Evolutionary conservation across 2,888 invertebrate species (phyloP).

Genomic region (Apeira syringaria): DNA sequence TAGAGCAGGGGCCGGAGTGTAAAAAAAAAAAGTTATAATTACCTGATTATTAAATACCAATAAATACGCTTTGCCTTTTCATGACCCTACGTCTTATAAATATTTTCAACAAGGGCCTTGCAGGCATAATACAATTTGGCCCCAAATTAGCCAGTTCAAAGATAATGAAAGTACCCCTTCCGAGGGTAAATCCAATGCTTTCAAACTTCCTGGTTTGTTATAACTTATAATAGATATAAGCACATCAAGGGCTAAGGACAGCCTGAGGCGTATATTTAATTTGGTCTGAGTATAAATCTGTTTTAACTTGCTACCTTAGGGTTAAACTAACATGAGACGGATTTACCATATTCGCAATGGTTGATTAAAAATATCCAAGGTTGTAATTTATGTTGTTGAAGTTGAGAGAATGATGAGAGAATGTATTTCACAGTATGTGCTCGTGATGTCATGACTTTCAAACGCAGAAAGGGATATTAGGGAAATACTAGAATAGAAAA

Average conservation of each 20-base stretch:
- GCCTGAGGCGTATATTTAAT: constrained; percentile 47
- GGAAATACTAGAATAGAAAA: too few species aligned
- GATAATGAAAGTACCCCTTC: constrained; percentile 43
- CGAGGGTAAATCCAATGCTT: constrained; percentile 49
- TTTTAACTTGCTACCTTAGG: constrained; percentile 9
- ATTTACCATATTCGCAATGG: too few species aligned
- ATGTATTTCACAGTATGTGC: too few species aligned
- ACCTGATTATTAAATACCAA: too few species aligned
- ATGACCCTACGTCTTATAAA: constrained; percentile 23
- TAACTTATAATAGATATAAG: constrained; percentile 61
- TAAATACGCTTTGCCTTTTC: constrained; percentile 19
- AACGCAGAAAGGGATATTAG: too few species aligned
- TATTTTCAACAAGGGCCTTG: constrained; percentile 14
- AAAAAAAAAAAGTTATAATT: too few species aligned
- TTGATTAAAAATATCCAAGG: too few species aligned
- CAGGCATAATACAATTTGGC: constrained; percentile 33
- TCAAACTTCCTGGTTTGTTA: constrained; percentile 73
- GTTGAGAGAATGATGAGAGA: too few species aligned
- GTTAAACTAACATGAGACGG: constrained; percentile 5
- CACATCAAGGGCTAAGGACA: constrained; percentile 55
- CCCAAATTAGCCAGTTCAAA: constrained; percentile 36
- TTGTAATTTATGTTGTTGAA: too few species aligned
- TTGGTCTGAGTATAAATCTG: constrained; percentile 29
- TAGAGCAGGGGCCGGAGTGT: too few species aligned
- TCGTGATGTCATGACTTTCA: too few species aligned